Base-by-base conservation (phyloP, 2,113 vertebrate genomes). In the Nipponia nippon region DNA sequence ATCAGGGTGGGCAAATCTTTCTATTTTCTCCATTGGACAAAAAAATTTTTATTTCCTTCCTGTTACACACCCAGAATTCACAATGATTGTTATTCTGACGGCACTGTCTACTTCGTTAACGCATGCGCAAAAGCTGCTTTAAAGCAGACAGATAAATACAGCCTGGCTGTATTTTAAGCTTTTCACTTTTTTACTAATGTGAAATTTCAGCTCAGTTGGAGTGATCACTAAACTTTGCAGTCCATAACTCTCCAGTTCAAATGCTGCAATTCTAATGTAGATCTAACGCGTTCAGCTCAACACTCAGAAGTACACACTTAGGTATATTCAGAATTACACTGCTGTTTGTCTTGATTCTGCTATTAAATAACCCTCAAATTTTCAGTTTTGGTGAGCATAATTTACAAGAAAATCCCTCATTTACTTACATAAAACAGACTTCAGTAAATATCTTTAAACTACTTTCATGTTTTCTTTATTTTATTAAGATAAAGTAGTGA, bases 31-130 rank as follows among this genome's bases (percentile, higher is more conserved):
- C 59, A 69, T 70, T 84, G 87, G 59, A 91, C 66, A 72, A 86
- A 20, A 85, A 61, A 53, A 62, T 14, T 53, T 11, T 15, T 13
- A 83, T 47, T 83, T 77, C 89, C 87, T 98, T 97, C 96, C 97
- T 97, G 95, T 91, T 96, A 92, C 94, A 97, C 95, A 95, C 93
- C 95, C 95, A 97, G 71, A 88, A 67, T 32, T 91, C 87, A 69
- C 58, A 65, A 79, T 62, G 84, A 87, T 72, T 93, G 82, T 88
- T 94, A 90, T 86, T 93, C 77, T 84, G 81, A 86, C 52, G 9
- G 61, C 65, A 77, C 83, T 82, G 78, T 44, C 83, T 85, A 14
- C 47, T 59, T 95, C 3, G 32, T 83, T 93, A 95, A 75, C 38
- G 17, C 69, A 92, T 34, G 58, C 0, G 0, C 3, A 1, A 56